A percentile compares a stretch with the other conserved stretches of the same genome.
phyloP scores from a whole-genome alignment of 2,797 vertebrate species.

The Hapalemur alaotrensis region DNA sequence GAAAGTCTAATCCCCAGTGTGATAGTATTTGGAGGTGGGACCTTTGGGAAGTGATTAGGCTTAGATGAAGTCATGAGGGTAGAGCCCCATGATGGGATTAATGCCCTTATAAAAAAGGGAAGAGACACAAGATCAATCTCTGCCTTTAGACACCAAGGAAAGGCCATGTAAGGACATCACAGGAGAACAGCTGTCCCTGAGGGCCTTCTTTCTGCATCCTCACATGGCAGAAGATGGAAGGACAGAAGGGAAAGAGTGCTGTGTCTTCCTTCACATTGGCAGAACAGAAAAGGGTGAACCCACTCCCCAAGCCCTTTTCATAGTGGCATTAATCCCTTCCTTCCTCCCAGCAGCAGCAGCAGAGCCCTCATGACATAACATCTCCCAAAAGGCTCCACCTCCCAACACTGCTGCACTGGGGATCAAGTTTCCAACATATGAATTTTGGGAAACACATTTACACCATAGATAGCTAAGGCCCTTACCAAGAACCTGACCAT shows the following conservation, averaged over 20 bases:
- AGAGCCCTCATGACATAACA: background rate
- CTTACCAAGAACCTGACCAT: background rate
- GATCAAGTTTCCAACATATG: background rate
- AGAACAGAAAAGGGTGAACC: background rate
- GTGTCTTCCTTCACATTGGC: background rate
- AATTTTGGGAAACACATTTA: background rate
- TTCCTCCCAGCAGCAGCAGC: background rate
- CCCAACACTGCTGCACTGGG: too few species aligned
- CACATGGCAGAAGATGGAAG: background rate
- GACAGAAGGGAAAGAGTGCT: background rate
- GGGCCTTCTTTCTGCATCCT: background rate
- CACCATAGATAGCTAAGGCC: background rate
- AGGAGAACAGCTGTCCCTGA: background rate
- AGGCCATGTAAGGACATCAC: background rate
- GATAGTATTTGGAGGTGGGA: background rate
- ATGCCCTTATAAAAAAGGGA: background rate
- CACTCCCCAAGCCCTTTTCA: background rate
- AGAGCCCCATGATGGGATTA: background rate
- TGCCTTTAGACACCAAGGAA: background rate
- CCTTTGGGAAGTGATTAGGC: background rate
- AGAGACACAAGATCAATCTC: background rate
- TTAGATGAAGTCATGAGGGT: background rate
- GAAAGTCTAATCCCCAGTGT: background rate
- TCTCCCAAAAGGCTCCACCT: rapidly evolving
- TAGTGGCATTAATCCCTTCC: background rate